Percentiles rank a stretch among this genome's conserved stretches.
Evolutionary conservation across 2,113 vertebrate genomes (phyloP).

Genomic region (Alethe diademata): DNA sequence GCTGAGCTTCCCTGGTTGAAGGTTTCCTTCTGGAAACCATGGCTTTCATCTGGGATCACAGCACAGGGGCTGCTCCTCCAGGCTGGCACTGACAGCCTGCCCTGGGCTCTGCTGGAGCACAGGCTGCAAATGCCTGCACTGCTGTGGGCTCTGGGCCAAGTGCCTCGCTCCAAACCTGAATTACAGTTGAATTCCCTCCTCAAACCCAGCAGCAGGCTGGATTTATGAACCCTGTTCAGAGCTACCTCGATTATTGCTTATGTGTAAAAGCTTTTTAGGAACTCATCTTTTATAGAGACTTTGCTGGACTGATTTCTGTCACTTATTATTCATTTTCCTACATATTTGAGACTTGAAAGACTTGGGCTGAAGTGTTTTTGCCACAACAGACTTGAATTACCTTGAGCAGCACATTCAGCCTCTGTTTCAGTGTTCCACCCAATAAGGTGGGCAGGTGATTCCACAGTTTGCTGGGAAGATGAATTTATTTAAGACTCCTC

Average conservation of each 20-base stretch:
- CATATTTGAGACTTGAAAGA: background rate
- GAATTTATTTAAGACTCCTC: background rate
- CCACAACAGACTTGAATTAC: background rate
- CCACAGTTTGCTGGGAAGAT: background rate
- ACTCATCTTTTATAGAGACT: background rate
- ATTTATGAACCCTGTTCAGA: constrained; percentile 5
- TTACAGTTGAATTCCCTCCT: constrained; percentile 24
- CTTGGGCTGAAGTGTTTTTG: background rate
- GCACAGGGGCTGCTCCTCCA: background rate
- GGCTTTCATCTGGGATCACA: background rate
- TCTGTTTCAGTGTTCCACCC: background rate
- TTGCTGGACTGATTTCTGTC: background rate
- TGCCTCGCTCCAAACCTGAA: background rate
- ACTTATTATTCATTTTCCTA: background rate
- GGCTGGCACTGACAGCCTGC: background rate
- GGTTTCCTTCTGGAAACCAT: background rate
- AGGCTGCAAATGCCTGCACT: background rate
- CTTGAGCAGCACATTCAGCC: background rate
- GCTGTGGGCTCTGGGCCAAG: constrained; percentile 7
- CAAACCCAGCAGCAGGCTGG: background rate
- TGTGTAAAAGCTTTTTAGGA: constrained; percentile 5
- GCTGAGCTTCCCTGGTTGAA: background rate
- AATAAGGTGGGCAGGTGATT: background rate
- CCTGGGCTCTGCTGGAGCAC: background rate
- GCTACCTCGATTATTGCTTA: background rate